A percentile compares a stretch with the other conserved stretches of the same genome.
These are phyloP conservation scores for Holotrichia oblita DNA, from an alignment of 1,140 invertebrate species.

Conservation along the genomic window DNA sequence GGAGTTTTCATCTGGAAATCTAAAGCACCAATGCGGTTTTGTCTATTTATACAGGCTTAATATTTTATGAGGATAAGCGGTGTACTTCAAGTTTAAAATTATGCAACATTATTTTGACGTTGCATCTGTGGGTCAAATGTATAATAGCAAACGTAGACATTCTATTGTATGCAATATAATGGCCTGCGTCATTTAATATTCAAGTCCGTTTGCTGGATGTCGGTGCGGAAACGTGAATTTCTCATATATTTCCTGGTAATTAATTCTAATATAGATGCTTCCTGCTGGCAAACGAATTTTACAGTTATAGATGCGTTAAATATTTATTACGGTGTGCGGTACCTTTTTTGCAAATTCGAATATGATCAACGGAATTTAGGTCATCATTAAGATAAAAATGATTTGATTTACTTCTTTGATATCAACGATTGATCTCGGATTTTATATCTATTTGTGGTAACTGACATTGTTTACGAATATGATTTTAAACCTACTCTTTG, in stretches of 20 bases:
- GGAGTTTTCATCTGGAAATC: neutral
- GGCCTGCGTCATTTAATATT: conserved; percentile 18
- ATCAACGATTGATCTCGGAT: too few relatives aligned
- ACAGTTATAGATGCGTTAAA: conserved; percentile 10
- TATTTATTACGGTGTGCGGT: neutral
- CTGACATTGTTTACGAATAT: too few relatives aligned
- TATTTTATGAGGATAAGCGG: neutral
- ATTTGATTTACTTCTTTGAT: too few relatives aligned
- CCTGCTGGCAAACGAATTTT: conserved; percentile 17
- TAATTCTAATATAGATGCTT: conserved; percentile 37
- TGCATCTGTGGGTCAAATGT: neutral
- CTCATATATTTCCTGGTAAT: conserved; percentile 33
- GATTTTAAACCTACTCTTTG: too few relatives aligned
- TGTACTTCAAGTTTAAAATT: conserved; percentile 6
- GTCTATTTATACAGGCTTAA: conserved; percentile 15
- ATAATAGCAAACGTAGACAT: neutral
- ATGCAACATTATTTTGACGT: neutral
- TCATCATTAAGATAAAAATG: too few relatives aligned
- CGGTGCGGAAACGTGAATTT: conserved; percentile 24
- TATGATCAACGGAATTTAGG: too few relatives aligned
- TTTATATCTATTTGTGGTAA: neutral
- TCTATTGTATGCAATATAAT: neutral
- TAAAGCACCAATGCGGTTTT: neutral
- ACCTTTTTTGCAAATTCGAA: too few relatives aligned
- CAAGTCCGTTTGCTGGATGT: neutral